Evolutionary conservation across 2,113 vertebrate genomes (phyloP), one percentile per base, ranked within the genome.

Genomic region (Sclerurus mexicanus): DNA sequence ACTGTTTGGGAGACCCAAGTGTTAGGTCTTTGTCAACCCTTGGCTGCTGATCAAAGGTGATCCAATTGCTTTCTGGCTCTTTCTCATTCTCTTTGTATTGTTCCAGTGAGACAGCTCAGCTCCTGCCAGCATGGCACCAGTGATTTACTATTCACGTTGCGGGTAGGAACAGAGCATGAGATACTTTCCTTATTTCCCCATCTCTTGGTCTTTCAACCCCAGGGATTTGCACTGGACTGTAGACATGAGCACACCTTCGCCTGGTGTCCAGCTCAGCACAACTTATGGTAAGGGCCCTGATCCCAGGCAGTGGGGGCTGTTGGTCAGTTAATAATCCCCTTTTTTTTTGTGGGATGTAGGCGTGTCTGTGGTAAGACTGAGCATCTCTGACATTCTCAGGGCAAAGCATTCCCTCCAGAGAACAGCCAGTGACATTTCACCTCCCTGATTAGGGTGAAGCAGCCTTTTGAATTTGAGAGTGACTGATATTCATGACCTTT

Each of bases 401-500:
- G 55, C 39, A 86, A 80, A 90, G 33, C 14, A 6, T 21, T 83
- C 42, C 31, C 40, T 86, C 37, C 79, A 80, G 42, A 88, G 35
- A 84, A 20, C 19, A 87, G 60, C 20, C 80, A 72, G 80, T 0
- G 1, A 87, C 60, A 85, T 87, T 90, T 85, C 44, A 74, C 19
- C 40, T 78, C 69, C 42, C 40, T 33, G 24, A 56, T 85, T 40
- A 44, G 14, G 69, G 85, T 75, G 64, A 83, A 77, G 17, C 44
- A 87, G 39, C 22, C 52, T 91, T 92, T 47, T 79, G 69, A 95
- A 91, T 95, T 53, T 91, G 13, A 89, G 23, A 83, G 53, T 81
- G 91, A 75, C 77, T 75, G 86, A 95, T 89, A 79, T 40, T 81
- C 64, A 31, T 87, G 89, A 95, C 60, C 73, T 93, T 96, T 95